Percentiles rank a stretch among this genome's conserved stretches.
Conservation (phyloP, 2,113 vertebrate genomes). For the Dryoscopus gambensis region DNA sequence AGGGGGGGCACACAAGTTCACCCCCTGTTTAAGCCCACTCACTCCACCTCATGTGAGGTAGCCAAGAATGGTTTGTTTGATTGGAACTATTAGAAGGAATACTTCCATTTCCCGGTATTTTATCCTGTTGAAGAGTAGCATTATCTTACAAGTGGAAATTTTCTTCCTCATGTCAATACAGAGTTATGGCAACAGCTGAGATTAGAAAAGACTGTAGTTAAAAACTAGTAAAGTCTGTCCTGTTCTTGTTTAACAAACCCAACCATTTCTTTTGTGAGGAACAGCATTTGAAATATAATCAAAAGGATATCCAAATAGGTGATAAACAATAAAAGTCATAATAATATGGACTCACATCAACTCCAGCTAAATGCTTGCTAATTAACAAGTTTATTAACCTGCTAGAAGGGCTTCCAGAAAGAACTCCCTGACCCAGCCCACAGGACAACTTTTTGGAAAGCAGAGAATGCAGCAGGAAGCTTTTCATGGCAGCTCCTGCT, state of each 20-base stretch:
- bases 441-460: neutral
- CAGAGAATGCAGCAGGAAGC: neutral
- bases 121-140: neutral
- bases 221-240: neutral
- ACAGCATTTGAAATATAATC: neutral
- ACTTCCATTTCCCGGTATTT: neutral
- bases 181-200: neutral
- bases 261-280: neutral
- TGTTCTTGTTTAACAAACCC: neutral
- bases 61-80: neutral
- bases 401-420: neutral
- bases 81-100: neutral
- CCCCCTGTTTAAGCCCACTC: neutral
- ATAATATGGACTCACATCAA: neutral
- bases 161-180: neutral
- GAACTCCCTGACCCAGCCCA: neutral
- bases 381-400: neutral
- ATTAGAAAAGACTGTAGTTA: neutral
- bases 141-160: neutral
- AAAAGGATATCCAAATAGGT: neutral
- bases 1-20: neutral
- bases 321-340: neutral
- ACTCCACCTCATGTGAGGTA: neutral
- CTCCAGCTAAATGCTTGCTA: neutral
- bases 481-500: neutral